Base-by-base conservation (phyloP, 1,140 invertebrate genomes). In the Himalopsyche phryganea region DNA sequence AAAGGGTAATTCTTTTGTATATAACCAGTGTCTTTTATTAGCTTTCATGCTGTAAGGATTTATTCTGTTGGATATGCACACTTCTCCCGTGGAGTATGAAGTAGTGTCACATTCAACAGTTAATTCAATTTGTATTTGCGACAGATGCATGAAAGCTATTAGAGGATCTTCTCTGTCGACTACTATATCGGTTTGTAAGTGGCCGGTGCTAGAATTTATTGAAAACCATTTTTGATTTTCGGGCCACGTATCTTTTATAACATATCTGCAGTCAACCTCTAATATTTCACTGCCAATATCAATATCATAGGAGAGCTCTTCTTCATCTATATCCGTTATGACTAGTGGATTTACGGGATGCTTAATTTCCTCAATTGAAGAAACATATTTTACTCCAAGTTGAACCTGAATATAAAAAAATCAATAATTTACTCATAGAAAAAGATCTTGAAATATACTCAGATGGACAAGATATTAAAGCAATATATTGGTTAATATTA, bases 91-190 rank as follows among this genome's bases (percentile, higher is more conserved):
- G 3, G 23, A 5, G 23, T 5, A 9, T 3, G 9, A 28, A 28
- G 18, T 32, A 17, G 33, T 45, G 6, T 9, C 14, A 38, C 54
- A 62, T 0, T 55, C 33, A 10, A 46, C 38, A 6, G 15, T 63
- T 15, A 78, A 59, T 56, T 76, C 73, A 0, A 76, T 67, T 69
- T 76, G 72, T 52, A 76, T 62, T 67, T 78, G 76, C 6, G 76
- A 78, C 32, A 74, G 48, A 15, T 70, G 59, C 73, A 78, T 76
- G 50, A 71, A 74, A 0, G 76, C 74, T 44, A 78, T 77, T n/a
- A 69, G 72, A 44, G 66, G 58, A 49, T 78, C 52, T 61, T 78
- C 76, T 67, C 76, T 72, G 50, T 76, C 71, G 35, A 77, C 75
- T 9, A 36, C 35, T 61, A 49, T 67, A 75, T 9, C 52, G 23